A percentile compares a stretch with the other conserved stretches of the same genome.
phyloP scores from a whole-genome alignment of 2,888 invertebrate genomes.

The Melanophora roralis region DNA sequence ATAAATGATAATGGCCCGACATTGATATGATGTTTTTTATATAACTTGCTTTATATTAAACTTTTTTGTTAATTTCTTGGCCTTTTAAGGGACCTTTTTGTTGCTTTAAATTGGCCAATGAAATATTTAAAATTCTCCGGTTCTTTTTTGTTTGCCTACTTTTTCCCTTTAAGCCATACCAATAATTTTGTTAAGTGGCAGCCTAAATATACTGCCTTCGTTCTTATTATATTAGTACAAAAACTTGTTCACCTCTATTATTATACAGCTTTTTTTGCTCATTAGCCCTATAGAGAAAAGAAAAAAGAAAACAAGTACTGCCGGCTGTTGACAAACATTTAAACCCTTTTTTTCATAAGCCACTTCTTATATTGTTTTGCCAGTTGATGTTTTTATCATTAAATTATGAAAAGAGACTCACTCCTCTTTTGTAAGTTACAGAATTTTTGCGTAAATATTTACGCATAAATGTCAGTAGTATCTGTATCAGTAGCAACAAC shows the following conservation, averaged over 20 bases:
- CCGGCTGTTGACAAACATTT: conserved; percentile 49
- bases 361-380: background rate
- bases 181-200: conserved; percentile 31
- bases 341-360: conserved; percentile 12
- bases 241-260: conserved; percentile 23
- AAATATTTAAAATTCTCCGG: conserved; percentile 52
- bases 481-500: conserved; percentile 44
- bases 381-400: conserved; percentile 57
- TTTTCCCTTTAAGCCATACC: background rate
- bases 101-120: conserved; percentile 18
- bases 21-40: conserved; percentile 55
- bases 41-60: background rate
- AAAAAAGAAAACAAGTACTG: background rate
- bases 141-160: conserved; percentile 18
- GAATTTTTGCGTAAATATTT: conserved; percentile 58
- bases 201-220: conserved; percentile 9
- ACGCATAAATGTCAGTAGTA: conserved; percentile 49
- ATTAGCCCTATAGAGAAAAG: conserved; percentile 41
- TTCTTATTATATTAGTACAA: conserved; percentile 23
- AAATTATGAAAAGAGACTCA: conserved; percentile 56
- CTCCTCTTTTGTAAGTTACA: conserved; percentile 33
- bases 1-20: conserved; percentile 56
- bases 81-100: background rate
- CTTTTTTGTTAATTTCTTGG: background rate
- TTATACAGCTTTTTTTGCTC: conserved; percentile 45